phyloP scores from a whole-genome alignment of 2,797 vertebrate genomes.

The Nothura maculosa region DNA sequence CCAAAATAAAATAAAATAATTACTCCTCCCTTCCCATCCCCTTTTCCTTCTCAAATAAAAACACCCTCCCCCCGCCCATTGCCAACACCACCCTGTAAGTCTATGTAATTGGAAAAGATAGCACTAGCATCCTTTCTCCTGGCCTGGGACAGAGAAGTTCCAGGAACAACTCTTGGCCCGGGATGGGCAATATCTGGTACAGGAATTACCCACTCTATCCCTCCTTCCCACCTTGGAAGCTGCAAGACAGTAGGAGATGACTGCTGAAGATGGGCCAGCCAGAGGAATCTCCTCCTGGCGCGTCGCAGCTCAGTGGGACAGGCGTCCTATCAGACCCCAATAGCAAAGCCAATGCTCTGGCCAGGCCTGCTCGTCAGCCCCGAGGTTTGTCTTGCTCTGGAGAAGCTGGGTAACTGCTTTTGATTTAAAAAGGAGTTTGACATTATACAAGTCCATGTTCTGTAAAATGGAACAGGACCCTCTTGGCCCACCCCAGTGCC shows the following conservation, averaged over 20 bases:
- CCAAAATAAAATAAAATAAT: constrained; percentile 16
- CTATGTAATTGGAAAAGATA: constrained; percentile 43
- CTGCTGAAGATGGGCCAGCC: not conserved
- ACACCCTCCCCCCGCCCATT: not conserved
- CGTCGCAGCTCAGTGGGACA: accelerated
- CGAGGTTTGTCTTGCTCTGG: constrained; percentile 8
- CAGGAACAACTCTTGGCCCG: not conserved
- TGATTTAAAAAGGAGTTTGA: constrained; percentile 63
- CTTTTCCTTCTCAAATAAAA: constrained; percentile 27
- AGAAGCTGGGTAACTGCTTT: constrained; percentile 65
- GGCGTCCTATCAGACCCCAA: not conserved
- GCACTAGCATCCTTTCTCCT: constrained; percentile 33
- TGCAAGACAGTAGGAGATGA: not conserved
- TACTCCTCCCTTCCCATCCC: constrained; percentile 25
- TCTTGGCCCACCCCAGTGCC: not conserved
- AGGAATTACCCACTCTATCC: not conserved
- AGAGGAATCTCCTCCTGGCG: not conserved
- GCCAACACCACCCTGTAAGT: constrained; percentile 67
- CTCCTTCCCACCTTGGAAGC: constrained; percentile 3
- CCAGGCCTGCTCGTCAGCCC: not conserved
- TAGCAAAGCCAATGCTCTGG: not conserved
- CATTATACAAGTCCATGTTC: constrained; percentile 67
- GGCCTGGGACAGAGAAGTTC: not conserved
- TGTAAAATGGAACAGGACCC: constrained; percentile 69
- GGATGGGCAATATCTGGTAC: not conserved